phyloP scores from a whole-genome alignment of 2,113 vertebrate genomes.

The Synodontis membranacea region DNA sequence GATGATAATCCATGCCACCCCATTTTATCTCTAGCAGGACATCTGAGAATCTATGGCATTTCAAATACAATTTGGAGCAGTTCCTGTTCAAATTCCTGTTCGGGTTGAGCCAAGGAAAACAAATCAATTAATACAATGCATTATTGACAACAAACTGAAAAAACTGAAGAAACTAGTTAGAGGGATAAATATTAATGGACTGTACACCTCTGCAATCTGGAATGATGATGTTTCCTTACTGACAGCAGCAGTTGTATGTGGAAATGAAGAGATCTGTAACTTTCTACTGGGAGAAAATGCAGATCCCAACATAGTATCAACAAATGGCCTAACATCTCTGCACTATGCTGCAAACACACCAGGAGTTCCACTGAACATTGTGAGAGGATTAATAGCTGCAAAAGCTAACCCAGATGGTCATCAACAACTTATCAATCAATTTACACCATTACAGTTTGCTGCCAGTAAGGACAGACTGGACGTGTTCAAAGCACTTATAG shows the following conservation, averaged over 20 bases:
- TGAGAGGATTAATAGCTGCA: slow-evolving; percentile 49
- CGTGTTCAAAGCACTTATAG: slow-evolving; percentile 49
- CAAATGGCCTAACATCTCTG: neutral
- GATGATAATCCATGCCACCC: neutral
- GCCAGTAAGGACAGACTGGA: slow-evolving; percentile 45
- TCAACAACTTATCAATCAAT: rapidly evolving
- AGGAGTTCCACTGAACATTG: slow-evolving; percentile 32
- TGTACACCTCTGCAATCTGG: slow-evolving; percentile 27
- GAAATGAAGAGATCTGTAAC: slow-evolving; percentile 4
- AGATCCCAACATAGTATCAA: slow-evolving; percentile 29
- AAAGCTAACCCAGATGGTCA: slow-evolving; percentile 46
- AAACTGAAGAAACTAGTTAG: slow-evolving; percentile 29
- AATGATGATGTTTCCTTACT: slow-evolving; percentile 49
- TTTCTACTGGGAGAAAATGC: slow-evolving; percentile 36
- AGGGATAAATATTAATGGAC: slow-evolving; percentile 24
- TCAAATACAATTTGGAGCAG: neutral
- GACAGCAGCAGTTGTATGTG: slow-evolving; percentile 57
- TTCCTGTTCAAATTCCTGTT: neutral
- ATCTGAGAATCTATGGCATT: neutral
- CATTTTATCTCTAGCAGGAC: slow-evolving; percentile 27
- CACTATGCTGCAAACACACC: slow-evolving; percentile 48
- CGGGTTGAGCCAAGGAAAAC: neutral
- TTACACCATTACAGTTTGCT: slow-evolving; percentile 53
- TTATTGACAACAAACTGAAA: slow-evolving; percentile 30
- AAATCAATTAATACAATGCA: slow-evolving; percentile 14